Evolutionary conservation across 2,888 invertebrate species (phyloP).

Genomic region (Ditula angustiorana): DNA sequence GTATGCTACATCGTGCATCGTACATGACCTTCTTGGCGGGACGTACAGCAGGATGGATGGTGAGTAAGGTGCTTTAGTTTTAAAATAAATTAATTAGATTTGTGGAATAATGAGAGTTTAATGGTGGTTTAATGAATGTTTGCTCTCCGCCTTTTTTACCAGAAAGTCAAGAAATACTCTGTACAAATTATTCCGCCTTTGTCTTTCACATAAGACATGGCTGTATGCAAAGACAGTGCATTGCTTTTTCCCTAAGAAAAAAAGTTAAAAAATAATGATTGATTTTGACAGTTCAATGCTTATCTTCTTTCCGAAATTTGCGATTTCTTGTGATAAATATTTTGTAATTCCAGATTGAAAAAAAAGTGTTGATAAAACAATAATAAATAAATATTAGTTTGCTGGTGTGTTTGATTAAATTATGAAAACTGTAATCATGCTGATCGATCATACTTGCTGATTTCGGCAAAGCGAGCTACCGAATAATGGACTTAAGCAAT

Average conservation of each 20-base stretch:
- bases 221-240: background rate
- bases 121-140: too few relatives aligned
- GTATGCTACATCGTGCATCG: too few relatives aligned
- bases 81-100: too few relatives aligned
- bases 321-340: background rate
- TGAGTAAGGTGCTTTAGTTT: too few relatives aligned
- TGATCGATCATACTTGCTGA: background rate
- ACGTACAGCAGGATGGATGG: too few relatives aligned
- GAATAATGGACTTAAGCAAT: constrained; percentile 25
- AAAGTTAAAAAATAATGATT: constrained; percentile 17
- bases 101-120: too few relatives aligned
- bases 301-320: constrained; percentile 30
- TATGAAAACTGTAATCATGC: background rate
- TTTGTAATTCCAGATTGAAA: background rate
- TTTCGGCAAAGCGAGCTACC: constrained; percentile 6
- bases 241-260: background rate
- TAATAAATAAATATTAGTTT: background rate
- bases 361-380: background rate
- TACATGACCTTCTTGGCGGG: too few relatives aligned
- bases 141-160: too few relatives aligned
- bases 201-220: background rate
- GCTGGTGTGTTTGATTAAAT: background rate
- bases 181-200: too few relatives aligned
- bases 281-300: constrained; percentile 35
- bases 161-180: too few relatives aligned